A percentile compares a stretch with the other conserved stretches of the same genome.
Conservation (phyloP, 1,140 invertebrate species). For the Neoseiulus cucumeris region DNA sequence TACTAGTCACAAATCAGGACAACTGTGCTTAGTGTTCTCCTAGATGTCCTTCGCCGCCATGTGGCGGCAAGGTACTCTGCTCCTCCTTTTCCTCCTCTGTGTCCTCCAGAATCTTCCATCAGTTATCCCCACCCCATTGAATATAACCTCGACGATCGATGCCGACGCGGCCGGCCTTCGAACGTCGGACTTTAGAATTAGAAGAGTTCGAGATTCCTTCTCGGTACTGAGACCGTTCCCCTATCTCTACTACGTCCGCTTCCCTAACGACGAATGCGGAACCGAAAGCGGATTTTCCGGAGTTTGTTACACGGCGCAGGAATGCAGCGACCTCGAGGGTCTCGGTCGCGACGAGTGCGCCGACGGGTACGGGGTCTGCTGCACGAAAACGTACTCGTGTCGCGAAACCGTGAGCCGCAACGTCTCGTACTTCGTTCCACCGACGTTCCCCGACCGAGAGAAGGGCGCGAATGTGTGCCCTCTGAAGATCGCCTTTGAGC, state of each 20-base stretch:
- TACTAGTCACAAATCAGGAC: neutral
- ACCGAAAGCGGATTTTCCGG: slow-evolving; percentile 36
- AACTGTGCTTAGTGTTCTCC: slow-evolving; percentile 3
- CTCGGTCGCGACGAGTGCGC: slow-evolving; percentile 19
- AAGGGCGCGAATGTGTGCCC: neutral
- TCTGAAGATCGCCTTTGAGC: neutral
- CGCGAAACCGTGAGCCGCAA: slow-evolving; percentile 51
- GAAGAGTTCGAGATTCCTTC: neutral
- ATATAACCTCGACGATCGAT: neutral
- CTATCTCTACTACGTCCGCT: slow-evolving; percentile 45
- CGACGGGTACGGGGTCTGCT: slow-evolving; percentile 22
- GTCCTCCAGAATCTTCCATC: neutral
- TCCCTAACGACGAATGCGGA: slow-evolving; percentile 40
- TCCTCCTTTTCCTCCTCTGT: neutral
- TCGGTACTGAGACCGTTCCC: slow-evolving; percentile 11
- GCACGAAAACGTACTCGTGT: slow-evolving; percentile 38
- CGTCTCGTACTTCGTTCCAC: slow-evolving; percentile 58
- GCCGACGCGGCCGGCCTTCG: neutral
- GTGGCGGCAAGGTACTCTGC: neutral
- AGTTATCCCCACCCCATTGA: neutral
- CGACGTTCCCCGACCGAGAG: slow-evolving; percentile 47
- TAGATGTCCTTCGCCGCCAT: neutral
- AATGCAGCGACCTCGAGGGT: slow-evolving; percentile 19
- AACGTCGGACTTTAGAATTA: neutral
- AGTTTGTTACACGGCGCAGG: slow-evolving; percentile 36